These are phyloP conservation scores for Larimichthys crocea DNA, from an alignment of 2,113 vertebrate genomes.

Conservation along the genomic window DNA sequence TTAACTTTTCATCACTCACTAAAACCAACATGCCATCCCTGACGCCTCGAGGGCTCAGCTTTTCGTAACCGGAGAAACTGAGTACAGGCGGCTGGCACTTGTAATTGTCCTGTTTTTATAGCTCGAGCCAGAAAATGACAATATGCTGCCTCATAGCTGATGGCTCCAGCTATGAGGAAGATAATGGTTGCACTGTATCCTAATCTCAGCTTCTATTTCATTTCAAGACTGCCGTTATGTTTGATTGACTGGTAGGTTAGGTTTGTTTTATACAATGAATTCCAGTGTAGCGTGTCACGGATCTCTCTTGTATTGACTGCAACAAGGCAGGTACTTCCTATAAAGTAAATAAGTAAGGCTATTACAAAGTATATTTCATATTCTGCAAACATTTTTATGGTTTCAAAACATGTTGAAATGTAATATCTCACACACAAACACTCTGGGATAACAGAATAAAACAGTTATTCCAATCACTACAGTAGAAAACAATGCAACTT, in stretches of 20 bases:
- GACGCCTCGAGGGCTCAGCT: constrained; percentile 67
- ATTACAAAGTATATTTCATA: neutral
- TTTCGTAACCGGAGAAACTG: constrained; percentile 64
- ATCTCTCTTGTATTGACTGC: neutral
- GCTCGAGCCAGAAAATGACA: constrained; percentile 42
- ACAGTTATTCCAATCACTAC: neutral
- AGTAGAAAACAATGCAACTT: neutral
- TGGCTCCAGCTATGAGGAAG: constrained; percentile 15
- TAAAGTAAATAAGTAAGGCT: too few species aligned
- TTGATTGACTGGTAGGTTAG: constrained; percentile 14
- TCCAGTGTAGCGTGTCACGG: neutral
- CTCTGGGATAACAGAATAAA: neutral
- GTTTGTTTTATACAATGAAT: neutral
- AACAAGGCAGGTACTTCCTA: neutral
- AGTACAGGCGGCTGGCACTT: constrained; percentile 38
- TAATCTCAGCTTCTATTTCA: constrained; percentile 27
- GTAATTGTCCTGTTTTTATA: constrained; percentile 69
- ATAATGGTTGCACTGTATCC: constrained; percentile 26
- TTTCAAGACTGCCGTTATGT: constrained; percentile 14
- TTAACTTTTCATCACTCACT: constrained; percentile 78
- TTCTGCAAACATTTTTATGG: neutral
- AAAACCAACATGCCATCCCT: constrained; percentile 62
- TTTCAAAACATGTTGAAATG: neutral
- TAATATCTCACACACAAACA: neutral
- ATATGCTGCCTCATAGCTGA: too few species aligned